A percentile compares a stretch with the other conserved stretches of the same genome.
Conservation (phyloP, 2,797 vertebrate genomes). For the Triplophysa yarkandensis region DNA sequence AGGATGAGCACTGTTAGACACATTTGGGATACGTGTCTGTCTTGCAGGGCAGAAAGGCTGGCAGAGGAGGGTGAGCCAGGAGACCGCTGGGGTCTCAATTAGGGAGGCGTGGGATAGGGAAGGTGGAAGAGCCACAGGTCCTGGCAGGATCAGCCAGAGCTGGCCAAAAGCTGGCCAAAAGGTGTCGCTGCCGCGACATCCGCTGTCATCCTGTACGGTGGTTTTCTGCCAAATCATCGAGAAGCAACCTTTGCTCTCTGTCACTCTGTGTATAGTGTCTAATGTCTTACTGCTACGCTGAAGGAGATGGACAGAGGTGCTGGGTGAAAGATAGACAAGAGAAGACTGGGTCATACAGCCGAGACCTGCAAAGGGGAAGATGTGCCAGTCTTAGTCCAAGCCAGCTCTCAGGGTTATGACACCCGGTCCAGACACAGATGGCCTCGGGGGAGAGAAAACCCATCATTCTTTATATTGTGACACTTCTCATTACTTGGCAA, state of each 20-base stretch:
- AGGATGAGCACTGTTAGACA: slow-evolving; percentile 40
- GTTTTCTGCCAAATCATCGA: slow-evolving; percentile 40
- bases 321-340: slow-evolving; percentile 29
- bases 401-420: slow-evolving; percentile 14
- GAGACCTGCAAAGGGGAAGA: slow-evolving; percentile 12
- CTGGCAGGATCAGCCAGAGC: slow-evolving; percentile 31
- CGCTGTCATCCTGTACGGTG: slow-evolving; percentile 33
- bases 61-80: slow-evolving; percentile 33
- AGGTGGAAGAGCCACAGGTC: slow-evolving; percentile 34
- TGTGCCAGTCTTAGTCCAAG: slow-evolving; percentile 20
- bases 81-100: slow-evolving; percentile 44
- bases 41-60: slow-evolving; percentile 40
- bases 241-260: slow-evolving; percentile 15
- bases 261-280: slow-evolving; percentile 24
- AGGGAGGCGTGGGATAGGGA: slow-evolving; percentile 32
- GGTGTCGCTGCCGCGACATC: slow-evolving; percentile 20
- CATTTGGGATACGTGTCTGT: slow-evolving; percentile 34
- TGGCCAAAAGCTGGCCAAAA: slow-evolving; percentile 46
- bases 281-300: not conserved
- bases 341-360: slow-evolving; percentile 11
- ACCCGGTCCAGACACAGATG: slow-evolving; percentile 39
- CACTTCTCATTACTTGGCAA: not conserved
- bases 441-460: slow-evolving; percentile 28
- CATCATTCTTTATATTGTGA: slow-evolving; percentile 1
- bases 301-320: slow-evolving; percentile 18